Conservation (phyloP, 2,113 vertebrate genomes). For the Urocolius indicus region DNA sequence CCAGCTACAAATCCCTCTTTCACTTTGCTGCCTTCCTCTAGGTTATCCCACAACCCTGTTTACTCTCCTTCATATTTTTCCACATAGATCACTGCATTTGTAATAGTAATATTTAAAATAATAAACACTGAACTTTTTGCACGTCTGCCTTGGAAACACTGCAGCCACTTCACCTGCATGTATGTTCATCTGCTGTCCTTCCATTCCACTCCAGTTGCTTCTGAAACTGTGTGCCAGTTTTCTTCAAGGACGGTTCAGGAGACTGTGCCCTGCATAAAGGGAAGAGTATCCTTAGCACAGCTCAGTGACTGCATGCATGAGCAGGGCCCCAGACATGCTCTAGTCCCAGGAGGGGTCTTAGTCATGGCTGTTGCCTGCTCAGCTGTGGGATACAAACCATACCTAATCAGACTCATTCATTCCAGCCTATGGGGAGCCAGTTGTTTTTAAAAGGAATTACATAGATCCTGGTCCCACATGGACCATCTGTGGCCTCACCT, state of each 20-base stretch:
- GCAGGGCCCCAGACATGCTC: not conserved
- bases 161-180: rapidly evolving
- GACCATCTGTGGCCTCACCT: rapidly evolving
- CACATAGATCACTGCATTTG: not conserved
- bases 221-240: rapidly evolving
- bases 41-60: not conserved
- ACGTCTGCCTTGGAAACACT: not conserved
- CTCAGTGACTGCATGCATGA: rapidly evolving
- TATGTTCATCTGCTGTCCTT: not conserved
- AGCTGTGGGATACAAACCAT: not conserved
- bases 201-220: not conserved
- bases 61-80: not conserved
- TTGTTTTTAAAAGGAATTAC: not conserved
- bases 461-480: rapidly evolving
- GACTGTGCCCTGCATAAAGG: rapidly evolving
- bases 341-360: rapidly evolving
- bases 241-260: not conserved
- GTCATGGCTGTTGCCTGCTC: not conserved
- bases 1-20: not conserved
- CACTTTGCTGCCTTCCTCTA: not conserved
- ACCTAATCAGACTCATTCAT: not conserved
- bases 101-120: not conserved
- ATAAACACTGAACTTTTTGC: not conserved
- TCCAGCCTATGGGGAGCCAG: not conserved
- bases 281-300: not conserved